Percentiles rank a stretch among this genome's conserved stretches.
Evolutionary conservation across 2,888 invertebrate genomes (phyloP).

Genomic region (Chymomyza procnemis): DNA sequence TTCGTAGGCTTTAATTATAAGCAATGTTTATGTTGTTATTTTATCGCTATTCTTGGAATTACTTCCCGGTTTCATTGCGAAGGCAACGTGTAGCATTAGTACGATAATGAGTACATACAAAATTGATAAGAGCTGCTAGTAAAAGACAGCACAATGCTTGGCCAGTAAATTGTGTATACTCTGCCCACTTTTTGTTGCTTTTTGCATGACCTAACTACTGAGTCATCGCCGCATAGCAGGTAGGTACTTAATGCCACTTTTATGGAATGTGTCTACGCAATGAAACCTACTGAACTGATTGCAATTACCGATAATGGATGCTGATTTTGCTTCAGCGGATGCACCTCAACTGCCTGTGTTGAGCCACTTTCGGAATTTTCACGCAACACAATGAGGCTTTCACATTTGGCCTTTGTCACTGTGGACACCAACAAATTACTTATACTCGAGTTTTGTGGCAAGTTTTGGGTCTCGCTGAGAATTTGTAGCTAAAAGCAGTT

Average conservation of each 20-base stretch:
- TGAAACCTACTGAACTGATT: no score
- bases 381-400: constrained; percentile 23
- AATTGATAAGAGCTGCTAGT: not conserved
- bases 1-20: constrained; percentile 64
- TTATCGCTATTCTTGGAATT: not conserved
- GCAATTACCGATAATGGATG: constrained; percentile 66
- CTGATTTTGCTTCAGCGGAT: constrained; percentile 39
- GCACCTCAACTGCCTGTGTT: constrained; percentile 26
- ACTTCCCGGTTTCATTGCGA: not conserved
- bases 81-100: not conserved
- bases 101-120: not conserved
- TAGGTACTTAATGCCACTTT: not conserved
- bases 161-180: not conserved
- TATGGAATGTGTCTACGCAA: not conserved
- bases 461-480: constrained; percentile 32
- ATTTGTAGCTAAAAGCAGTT: constrained; percentile 37
- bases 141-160: not conserved
- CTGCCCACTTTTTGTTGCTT: not conserved
- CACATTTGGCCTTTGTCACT: constrained; percentile 44
- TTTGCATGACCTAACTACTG: constrained; percentile 2
- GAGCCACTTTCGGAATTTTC: constrained; percentile 1
- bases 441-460: constrained; percentile 35
- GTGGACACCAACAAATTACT: constrained; percentile 44
- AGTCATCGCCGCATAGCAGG: constrained; percentile 3
- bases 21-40: not conserved